Evolutionary conservation across 2,113 vertebrate species (phyloP).

Genomic region (Candoia aspera): DNA sequence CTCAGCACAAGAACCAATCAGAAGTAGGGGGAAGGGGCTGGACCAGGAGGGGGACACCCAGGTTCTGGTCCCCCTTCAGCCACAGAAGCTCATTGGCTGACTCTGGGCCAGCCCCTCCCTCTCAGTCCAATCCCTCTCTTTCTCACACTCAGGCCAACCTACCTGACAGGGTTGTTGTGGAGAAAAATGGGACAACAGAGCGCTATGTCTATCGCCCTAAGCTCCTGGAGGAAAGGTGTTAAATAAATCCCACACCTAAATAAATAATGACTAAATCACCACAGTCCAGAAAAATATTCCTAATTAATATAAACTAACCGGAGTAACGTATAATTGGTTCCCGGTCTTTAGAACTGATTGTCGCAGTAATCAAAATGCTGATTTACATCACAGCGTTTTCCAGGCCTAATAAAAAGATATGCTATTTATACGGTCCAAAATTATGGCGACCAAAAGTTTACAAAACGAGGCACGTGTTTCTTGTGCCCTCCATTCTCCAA

Average conservation of each 20-base stretch:
- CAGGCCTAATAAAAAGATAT: neutral
- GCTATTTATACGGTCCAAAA: neutral
- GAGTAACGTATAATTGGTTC: neutral
- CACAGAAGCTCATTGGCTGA: neutral
- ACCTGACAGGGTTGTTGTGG: neutral
- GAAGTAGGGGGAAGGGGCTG: neutral
- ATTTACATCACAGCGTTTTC: neutral
- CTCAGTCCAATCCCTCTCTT: neutral
- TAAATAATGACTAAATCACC: neutral
- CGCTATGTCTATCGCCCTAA: neutral
- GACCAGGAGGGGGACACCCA: neutral
- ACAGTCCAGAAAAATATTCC: neutral
- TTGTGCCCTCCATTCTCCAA: neutral
- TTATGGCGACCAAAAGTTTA: neutral
- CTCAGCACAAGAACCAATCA: neutral
- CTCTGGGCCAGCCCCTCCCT: neutral
- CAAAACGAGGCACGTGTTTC: neutral
- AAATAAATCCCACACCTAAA: neutral
- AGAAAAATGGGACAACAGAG: neutral
- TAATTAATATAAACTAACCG: neutral
- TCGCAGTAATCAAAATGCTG: neutral
- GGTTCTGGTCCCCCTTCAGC: neutral
- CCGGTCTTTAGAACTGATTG: neutral
- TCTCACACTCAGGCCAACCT: neutral
- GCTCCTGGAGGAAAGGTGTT: neutral